Evolutionary conservation across 2,888 invertebrate genomes (phyloP).

Genomic region (Patella pellucida): DNA sequence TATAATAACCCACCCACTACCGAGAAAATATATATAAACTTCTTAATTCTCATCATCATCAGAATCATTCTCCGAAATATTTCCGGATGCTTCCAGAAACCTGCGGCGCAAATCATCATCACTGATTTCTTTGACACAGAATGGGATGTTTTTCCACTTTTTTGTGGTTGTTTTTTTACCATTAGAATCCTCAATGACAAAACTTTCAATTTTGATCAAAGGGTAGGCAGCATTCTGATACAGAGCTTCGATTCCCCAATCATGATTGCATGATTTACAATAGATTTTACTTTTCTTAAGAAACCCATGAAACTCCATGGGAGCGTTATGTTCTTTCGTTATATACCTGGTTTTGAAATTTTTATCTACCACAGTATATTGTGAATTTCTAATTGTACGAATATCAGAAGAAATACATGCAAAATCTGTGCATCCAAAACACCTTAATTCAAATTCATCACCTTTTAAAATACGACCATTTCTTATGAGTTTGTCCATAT

Average conservation of each 20-base stretch:
- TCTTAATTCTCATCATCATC: neutral
- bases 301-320: slow-evolving; percentile 33
- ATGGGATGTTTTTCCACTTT: slow-evolving; percentile 50
- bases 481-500: slow-evolving; percentile 34
- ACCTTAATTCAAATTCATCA: slow-evolving; percentile 54
- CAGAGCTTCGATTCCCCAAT: slow-evolving; percentile 46
- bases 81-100: neutral
- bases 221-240: slow-evolving; percentile 45
- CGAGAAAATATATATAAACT: neutral
- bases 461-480: slow-evolving; percentile 23
- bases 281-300: slow-evolving; percentile 37
- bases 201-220: slow-evolving; percentile 46
- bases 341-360: slow-evolving; percentile 38
- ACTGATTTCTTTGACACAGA: slow-evolving; percentile 34
- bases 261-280: slow-evolving; percentile 46
- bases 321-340: slow-evolving; percentile 27
- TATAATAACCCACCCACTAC: no score
- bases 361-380: slow-evolving; percentile 54
- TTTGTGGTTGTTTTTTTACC: slow-evolving; percentile 42
- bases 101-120: slow-evolving; percentile 34
- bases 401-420: slow-evolving; percentile 57
- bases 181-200: slow-evolving; percentile 43
- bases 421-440: slow-evolving; percentile 54
- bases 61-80: neutral
- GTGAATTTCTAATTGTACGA: slow-evolving; percentile 49